Conservation (phyloP, 1,140 invertebrate genomes). For the Tribolium madens region DNA sequence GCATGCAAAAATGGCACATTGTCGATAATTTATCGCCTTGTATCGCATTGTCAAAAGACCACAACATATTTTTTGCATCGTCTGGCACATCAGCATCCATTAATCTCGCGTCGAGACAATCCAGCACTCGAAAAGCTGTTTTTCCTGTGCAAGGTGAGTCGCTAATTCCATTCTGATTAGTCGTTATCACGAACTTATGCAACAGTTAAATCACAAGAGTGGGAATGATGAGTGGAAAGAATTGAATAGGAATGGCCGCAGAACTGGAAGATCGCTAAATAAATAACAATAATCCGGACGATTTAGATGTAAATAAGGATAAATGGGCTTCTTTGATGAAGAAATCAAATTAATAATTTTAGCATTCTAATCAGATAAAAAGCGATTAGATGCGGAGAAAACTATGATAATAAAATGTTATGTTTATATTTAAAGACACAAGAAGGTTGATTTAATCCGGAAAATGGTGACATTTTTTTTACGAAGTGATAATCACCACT, state of each 20-base stretch:
- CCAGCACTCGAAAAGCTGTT: not conserved
- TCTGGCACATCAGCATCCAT: not conserved
- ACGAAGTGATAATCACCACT: not conserved
- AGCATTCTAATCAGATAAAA: not conserved
- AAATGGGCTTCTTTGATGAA: not conserved
- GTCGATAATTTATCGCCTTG: slow-evolving; percentile 45
- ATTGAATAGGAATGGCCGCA: slow-evolving; percentile 17
- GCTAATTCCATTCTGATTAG: slow-evolving; percentile 7
- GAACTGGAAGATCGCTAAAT: not conserved
- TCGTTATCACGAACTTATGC: slow-evolving; percentile 20
- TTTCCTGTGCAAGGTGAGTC: not conserved
- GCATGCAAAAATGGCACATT: slow-evolving; percentile 46
- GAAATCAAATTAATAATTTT: slow-evolving; percentile 35
- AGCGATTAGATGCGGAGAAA: not conserved
- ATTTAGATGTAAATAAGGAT: slow-evolving; percentile 12
- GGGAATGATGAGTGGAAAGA: not conserved
- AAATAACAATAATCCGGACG: not conserved
- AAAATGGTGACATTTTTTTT: not conserved
- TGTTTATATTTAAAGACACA: not conserved
- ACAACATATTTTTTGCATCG: not conserved
- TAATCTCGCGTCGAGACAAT: slow-evolving; percentile 4
- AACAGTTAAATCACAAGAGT: slow-evolving; percentile 8
- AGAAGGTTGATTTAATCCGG: slow-evolving; percentile 8
- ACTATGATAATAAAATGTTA: not conserved
- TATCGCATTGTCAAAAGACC: slow-evolving; percentile 21